Evolutionary conservation across 2,888 invertebrate genomes (phyloP).

Genomic region (Leucophenga maculata): DNA sequence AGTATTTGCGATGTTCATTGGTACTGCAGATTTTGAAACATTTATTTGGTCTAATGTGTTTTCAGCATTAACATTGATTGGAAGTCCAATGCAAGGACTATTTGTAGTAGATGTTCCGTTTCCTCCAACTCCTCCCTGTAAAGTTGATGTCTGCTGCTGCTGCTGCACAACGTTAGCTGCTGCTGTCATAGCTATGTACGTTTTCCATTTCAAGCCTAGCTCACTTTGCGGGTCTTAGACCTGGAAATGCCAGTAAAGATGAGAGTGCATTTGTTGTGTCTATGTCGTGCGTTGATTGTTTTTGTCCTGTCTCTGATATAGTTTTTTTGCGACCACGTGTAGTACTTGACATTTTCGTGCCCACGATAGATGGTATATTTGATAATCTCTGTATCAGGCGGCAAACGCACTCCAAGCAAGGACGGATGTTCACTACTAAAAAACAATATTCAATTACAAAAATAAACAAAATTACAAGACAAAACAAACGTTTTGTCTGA

Average conservation of each 20-base stretch:
- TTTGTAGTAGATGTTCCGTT: conserved; percentile 26
- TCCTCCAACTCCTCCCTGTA: conserved; percentile 23
- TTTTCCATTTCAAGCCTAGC: conserved; percentile 73
- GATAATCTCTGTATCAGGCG: conserved; percentile 91
- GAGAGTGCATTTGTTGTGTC: conserved; percentile 68
- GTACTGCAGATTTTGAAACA: conserved; percentile 45
- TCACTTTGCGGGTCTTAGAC: conserved; percentile 72
- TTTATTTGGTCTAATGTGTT: conserved; percentile 48
- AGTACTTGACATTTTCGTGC: conserved; percentile 88
- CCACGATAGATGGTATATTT: conserved; percentile 91
- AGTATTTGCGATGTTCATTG: conserved; percentile 38
- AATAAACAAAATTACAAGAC: conserved; percentile 25
- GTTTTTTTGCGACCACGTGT: conserved; percentile 91
- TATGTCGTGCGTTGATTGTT: conserved; percentile 64
- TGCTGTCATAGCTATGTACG: conserved; percentile 71
- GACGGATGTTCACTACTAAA: conserved; percentile 83
- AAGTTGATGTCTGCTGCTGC: conserved; percentile 52
- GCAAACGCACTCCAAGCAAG: conserved; percentile 86
- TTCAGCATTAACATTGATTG: conserved; percentile 17
- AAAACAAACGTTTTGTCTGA: too few species aligned
- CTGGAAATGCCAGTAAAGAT: conserved; percentile 74
- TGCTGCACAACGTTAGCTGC: conserved; percentile 69
- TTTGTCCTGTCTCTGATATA: conserved; percentile 84
- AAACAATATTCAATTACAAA: background rate
- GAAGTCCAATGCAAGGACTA: conserved; percentile 30